phyloP scores from a whole-genome alignment of 2,888 invertebrate species.

The Trichogramma evanescens region DNA sequence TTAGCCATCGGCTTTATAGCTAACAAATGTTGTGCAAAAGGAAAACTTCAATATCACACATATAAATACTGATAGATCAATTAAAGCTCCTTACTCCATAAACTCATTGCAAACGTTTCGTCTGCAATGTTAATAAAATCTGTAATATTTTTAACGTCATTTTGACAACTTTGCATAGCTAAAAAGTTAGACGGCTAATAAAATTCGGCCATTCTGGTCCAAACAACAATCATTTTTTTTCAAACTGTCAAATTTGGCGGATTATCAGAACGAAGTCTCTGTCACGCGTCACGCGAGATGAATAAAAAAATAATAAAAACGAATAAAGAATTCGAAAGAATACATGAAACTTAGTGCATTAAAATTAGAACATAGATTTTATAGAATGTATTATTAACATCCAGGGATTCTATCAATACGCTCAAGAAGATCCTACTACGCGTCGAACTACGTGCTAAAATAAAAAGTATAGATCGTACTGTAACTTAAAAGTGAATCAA shows the following conservation, averaged over 20 bases:
- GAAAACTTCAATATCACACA: constrained; percentile 7
- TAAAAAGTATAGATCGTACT: too few species aligned
- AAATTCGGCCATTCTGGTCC: constrained; percentile 13
- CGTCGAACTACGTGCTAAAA: too few species aligned
- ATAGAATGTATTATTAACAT: too few species aligned
- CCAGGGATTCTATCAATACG: too few species aligned
- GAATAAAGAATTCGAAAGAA: background rate
- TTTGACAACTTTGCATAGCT: background rate
- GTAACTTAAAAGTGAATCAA: background rate
- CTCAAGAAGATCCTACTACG: too few species aligned
- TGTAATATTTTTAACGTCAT: too few species aligned
- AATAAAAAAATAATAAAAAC: background rate
- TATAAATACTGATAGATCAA: too few species aligned
- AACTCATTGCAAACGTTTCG: too few species aligned
- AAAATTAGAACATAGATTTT: too few species aligned
- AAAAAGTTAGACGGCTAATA: constrained; percentile 6
- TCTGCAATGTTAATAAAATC: too few species aligned
- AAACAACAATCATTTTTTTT: constrained; percentile 11
- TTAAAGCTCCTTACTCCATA: too few species aligned
- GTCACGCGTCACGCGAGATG: constrained; percentile 4
- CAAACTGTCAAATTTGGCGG: constrained; percentile 18
- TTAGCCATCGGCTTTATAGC: constrained; percentile 11
- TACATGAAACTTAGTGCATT: too few species aligned
- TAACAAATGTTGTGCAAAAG: constrained; percentile 1
- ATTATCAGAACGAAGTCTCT: constrained; percentile 10